These are phyloP conservation scores for Willowsia nigromaculata DNA, from an alignment of 2,888 invertebrate species.

Conservation along the genomic window DNA sequence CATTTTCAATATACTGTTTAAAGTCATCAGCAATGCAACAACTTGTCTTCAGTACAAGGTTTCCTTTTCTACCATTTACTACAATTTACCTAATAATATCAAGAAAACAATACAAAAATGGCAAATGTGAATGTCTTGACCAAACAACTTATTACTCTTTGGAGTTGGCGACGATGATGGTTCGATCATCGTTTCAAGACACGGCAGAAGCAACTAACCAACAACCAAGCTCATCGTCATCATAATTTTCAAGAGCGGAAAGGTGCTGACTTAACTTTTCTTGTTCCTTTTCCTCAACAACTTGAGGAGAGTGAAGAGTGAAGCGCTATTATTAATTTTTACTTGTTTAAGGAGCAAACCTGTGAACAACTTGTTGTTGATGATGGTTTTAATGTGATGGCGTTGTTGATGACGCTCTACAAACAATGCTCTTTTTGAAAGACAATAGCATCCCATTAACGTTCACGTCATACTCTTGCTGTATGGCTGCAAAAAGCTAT, in stretches of 20 bases:
- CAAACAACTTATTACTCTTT: not conserved
- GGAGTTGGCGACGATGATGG: not conserved
- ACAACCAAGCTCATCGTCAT: not conserved
- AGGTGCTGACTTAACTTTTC: conserved; percentile 25
- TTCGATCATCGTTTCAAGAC: not conserved
- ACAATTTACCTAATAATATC: conserved; percentile 1
- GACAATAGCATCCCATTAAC: conserved; percentile 47
- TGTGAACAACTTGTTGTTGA: conserved; percentile 5
- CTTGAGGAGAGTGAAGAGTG: not conserved
- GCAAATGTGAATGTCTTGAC: not conserved
- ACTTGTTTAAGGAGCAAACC: not conserved
- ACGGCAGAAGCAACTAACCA: not conserved
- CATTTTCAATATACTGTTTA: conserved; percentile 5
- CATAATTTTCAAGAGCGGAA: not conserved
- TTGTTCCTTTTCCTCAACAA: conserved; percentile 15
- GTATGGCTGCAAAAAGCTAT: not conserved
- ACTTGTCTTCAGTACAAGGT: not conserved
- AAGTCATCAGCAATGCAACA: not conserved
- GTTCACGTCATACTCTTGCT: not conserved
- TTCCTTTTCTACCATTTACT: not conserved
- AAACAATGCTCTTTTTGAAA: conserved; percentile 45
- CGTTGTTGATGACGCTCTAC: not conserved
- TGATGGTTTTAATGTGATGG: not conserved
- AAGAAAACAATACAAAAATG: not conserved
- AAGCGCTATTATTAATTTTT: conserved; percentile 34